Evolutionary conservation across 2,888 invertebrate species (phyloP).

Genomic region (Polyommatus iphigenia): DNA sequence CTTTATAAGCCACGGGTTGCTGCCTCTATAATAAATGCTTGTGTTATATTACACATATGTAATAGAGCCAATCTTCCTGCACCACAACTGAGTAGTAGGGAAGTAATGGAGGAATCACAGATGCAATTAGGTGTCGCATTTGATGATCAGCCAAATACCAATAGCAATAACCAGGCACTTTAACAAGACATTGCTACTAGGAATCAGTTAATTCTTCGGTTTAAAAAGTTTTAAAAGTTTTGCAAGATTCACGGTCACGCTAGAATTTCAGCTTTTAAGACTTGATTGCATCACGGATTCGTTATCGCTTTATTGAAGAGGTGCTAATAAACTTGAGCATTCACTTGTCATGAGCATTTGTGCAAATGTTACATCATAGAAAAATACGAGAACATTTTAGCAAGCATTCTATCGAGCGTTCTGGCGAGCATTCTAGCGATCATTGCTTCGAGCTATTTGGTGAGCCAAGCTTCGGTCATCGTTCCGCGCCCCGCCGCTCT

Average conservation of each 20-base stretch:
- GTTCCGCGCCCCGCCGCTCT: too few relatives aligned
- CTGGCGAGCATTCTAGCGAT: constrained; percentile 19
- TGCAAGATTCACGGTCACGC: too few relatives aligned
- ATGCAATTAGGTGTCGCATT: too few relatives aligned
- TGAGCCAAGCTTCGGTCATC: constrained; percentile 16
- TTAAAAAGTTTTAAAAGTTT: too few relatives aligned
- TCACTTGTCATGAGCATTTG: constrained; percentile 38
- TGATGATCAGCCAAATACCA: too few relatives aligned
- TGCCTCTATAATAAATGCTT: constrained; percentile 37
- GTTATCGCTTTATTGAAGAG: too few relatives aligned
- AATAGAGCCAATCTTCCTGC: constrained; percentile 22
- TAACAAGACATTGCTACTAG: background rate
- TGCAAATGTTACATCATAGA: constrained; percentile 14
- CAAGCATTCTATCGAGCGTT: constrained; percentile 17
- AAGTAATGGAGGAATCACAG: too few relatives aligned
- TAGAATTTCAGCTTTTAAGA: too few relatives aligned
- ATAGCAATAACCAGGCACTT: too few relatives aligned
- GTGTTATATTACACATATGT: constrained; percentile 38
- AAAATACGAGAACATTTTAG: constrained; percentile 20
- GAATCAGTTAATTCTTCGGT: too few relatives aligned
- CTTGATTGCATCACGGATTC: too few relatives aligned
- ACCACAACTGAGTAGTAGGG: too few relatives aligned
- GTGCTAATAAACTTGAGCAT: constrained; percentile 30
- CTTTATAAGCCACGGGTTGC: constrained; percentile 37
- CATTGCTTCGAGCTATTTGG: constrained; percentile 28